Evolutionary conservation across 2,113 vertebrate genomes (phyloP), one percentile per base, ranked within the genome.

Genomic region (Hippolais icterina): DNA sequence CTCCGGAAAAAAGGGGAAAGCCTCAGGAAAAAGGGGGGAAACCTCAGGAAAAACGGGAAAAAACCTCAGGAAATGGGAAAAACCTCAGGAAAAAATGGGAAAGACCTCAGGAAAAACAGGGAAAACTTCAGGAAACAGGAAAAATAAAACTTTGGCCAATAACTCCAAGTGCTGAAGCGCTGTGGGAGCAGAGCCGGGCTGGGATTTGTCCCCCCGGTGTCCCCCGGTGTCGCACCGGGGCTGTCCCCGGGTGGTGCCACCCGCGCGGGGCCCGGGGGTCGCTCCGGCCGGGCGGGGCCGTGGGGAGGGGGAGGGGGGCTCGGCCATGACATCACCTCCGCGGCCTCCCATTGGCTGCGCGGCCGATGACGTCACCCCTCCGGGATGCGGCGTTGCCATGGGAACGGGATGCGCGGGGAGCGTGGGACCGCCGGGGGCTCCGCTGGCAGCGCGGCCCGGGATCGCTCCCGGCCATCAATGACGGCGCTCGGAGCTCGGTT

Each of bases 291-390:
- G 59, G 57, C 2, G 74, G 23, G 39, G 25, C 5, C 1, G 53
- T 70, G 61, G 56, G 37, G 37, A 39, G 11, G 37, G 37, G 37
- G 37, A 39, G 37, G 37, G 85, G 82, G 90, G 82, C 24, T 44
- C 53, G 76, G 35, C 79, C 44, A 97, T 99, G 98, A 99, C 98
- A 98, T 99, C 98, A 99, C 98, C 98, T 95, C 96, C 95, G 95
- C 96, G 72, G 93, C 72, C 90, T 96, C 98, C 75, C 97, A 99
- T 99, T 99, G 98, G 99, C 81, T 96, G 98, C 92, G 94, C 57
- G 89, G 29, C 75, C 95, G 96, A 89, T 99, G 98, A 99, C 97
- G 99, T 98, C 99, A 99, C 97, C 74, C 39, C 64, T 52, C 5
- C 93, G 96, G 98, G 99, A 98, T 98, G 97, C 96, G 97, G 97